Base-by-base conservation (phyloP, 2,113 vertebrate genomes). In the Lycocorax pyrrhopterus region DNA sequence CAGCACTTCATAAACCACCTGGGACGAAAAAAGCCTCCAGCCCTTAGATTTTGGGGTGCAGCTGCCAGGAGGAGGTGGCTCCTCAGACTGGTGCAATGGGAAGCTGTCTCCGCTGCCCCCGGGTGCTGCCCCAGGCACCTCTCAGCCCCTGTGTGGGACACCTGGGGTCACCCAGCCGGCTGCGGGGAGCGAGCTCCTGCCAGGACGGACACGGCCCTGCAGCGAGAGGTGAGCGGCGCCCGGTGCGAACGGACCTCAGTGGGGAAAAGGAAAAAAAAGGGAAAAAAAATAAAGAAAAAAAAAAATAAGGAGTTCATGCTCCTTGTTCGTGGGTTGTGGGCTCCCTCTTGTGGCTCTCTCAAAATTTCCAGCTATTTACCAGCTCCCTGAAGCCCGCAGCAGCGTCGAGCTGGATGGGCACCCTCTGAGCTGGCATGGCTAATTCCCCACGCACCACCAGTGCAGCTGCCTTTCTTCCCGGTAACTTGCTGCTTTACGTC, bases 261-360 rank as follows among this genome's bases (percentile, higher is more conserved):
- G 55, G 4, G 5, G 43, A 44, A 44, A 13, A 13, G 4, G 9
- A 12, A 39, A 19, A 2, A 9, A 43, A 21, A 12, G 12, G 12
- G 12, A 39, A 39, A 19, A 3, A 9, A 43, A 21, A 12, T 2
- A 13, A 22, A 8, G 6, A 16, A 29, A 16, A 7, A 4, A 7
- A 3, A 7, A 7, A 22, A 15, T 10, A 9, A 8, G 0, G 4
- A 4, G 3, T 14, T 41, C 32, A 2, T 84, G 15, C 43, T 52
- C 30, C 39, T 78, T 43, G 95, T 97, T 94, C 22, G 88, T 59
- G 83, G 19, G 96, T 60, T 60, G 69, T 51, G 74, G 77, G 97
- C 84, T 86, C 98, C 98, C 98, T 97, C 98, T 94, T 69, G 97
- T 97, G 98, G 97, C n/a, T 10, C 23, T 59, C 11, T 11, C 3